Evolutionary conservation across 2,888 invertebrate genomes (phyloP).

Genomic region (Biston betularia): DNA sequence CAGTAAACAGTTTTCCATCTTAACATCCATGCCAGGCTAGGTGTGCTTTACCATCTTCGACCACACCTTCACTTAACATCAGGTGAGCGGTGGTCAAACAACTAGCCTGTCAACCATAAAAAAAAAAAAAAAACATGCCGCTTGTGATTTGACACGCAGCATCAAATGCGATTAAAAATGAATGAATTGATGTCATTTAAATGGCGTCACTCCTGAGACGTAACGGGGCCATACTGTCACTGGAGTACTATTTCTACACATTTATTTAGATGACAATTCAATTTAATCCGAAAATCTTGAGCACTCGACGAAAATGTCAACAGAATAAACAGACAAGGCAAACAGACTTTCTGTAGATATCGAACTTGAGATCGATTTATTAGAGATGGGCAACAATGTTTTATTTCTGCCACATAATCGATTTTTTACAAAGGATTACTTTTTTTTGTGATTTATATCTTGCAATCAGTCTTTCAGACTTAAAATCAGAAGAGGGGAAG

Average conservation of each 20-base stretch:
- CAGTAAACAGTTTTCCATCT: no score
- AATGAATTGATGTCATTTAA: neutral
- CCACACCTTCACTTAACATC: no score
- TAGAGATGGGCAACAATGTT: constrained; percentile 7
- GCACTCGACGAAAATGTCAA: constrained; percentile 34
- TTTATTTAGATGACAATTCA: constrained; percentile 37
- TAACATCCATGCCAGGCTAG: no score
- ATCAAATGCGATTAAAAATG: neutral
- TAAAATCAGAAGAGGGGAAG: no score
- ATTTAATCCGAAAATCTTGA: constrained; percentile 30
- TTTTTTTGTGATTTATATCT: no score
- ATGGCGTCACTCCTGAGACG: neutral
- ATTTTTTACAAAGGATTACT: no score
- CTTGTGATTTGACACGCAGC: no score
- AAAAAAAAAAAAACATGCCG: no score
- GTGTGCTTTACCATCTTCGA: no score
- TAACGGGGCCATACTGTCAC: constrained; percentile 3
- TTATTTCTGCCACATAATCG: neutral
- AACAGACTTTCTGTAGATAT: constrained; percentile 22
- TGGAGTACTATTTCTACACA: constrained; percentile 2
- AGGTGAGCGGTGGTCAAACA: no score
- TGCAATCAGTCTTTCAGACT: no score
- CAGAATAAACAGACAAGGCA: constrained; percentile 39
- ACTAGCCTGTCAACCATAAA: no score
- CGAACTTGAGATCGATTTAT: constrained; percentile 12